Evolutionary conservation across 2,888 invertebrate genomes (phyloP).

Genomic region (Stenotaenia linearis): DNA sequence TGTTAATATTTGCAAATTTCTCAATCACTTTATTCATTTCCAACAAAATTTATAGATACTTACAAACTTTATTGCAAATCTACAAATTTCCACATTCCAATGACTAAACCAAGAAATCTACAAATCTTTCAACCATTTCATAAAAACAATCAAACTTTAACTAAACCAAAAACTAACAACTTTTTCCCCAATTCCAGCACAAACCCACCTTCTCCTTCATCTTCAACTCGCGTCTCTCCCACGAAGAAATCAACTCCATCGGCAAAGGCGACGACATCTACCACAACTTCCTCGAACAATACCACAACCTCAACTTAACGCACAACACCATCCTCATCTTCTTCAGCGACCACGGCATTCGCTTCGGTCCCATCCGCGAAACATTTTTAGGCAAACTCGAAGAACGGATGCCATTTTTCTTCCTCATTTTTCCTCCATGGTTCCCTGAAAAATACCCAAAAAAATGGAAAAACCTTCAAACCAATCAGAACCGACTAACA

Average conservation of each 20-base stretch:
- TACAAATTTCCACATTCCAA: no score
- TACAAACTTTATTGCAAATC: no score
- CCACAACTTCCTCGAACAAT: constrained; percentile 42
- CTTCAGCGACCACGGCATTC: constrained; percentile 48
- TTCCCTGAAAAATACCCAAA: constrained; percentile 59
- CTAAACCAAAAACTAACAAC: no score
- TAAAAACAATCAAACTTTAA: no score
- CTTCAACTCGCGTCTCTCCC: background rate
- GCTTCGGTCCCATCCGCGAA: constrained; percentile 45
- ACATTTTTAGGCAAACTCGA: constrained; percentile 63
- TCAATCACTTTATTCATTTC: no score
- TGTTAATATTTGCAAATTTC: no score
- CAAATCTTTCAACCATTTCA: no score
- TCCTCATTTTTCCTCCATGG: constrained; percentile 66
- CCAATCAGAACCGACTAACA: constrained; percentile 65
- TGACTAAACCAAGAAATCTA: no score
- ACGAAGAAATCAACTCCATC: constrained; percentile 73
- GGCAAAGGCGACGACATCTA: constrained; percentile 65
- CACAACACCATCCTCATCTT: constrained; percentile 36
- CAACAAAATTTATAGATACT: no score
- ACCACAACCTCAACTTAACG: constrained; percentile 37
- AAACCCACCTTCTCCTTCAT: background rate
- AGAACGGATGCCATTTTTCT: constrained; percentile 76
- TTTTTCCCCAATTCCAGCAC: no score
- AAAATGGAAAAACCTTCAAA: constrained; percentile 60